phyloP scores from a whole-genome alignment of 2,113 vertebrate species.

The Sinocyclocheilus maitianheensis region DNA sequence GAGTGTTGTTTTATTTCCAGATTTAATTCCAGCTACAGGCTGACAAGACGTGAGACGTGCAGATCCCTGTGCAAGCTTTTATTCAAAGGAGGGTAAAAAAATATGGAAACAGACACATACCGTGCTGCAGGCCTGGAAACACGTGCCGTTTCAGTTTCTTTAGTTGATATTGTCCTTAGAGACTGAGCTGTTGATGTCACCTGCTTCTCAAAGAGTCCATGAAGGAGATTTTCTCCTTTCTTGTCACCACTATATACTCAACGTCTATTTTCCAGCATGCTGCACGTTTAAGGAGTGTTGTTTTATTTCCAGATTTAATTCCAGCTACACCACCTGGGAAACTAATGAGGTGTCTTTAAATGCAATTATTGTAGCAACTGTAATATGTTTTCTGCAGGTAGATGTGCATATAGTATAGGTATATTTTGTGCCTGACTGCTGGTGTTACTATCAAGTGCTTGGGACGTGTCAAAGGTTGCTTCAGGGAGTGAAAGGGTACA shows the following conservation, averaged over 20 bases:
- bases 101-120: neutral
- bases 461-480: slow-evolving; percentile 17
- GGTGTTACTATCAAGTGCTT: slow-evolving; percentile 41
- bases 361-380: slow-evolving; percentile 56
- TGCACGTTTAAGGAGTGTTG: slow-evolving; percentile 7
- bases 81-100: slow-evolving; percentile 13
- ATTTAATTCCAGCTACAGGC: slow-evolving; percentile 41
- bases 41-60: no score
- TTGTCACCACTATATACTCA: neutral
- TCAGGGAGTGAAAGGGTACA: slow-evolving; percentile 34
- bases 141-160: neutral
- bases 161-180: slow-evolving; percentile 14
- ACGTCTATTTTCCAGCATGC: neutral
- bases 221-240: slow-evolving; percentile 30
- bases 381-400: slow-evolving; percentile 56
- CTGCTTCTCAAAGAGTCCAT: slow-evolving; percentile 19
- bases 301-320: slow-evolving; percentile 32
- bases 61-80: no score
- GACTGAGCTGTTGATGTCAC: slow-evolving; percentile 1
- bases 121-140: neutral
- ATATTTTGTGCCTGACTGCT: slow-evolving; percentile 52
- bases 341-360: slow-evolving; percentile 47
- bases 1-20: neutral
- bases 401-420: slow-evolving; percentile 53
- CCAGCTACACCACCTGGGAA: slow-evolving; percentile 36